Evolutionary conservation across 2,888 invertebrate species (phyloP).

Genomic region (Chironomus riparius): DNA sequence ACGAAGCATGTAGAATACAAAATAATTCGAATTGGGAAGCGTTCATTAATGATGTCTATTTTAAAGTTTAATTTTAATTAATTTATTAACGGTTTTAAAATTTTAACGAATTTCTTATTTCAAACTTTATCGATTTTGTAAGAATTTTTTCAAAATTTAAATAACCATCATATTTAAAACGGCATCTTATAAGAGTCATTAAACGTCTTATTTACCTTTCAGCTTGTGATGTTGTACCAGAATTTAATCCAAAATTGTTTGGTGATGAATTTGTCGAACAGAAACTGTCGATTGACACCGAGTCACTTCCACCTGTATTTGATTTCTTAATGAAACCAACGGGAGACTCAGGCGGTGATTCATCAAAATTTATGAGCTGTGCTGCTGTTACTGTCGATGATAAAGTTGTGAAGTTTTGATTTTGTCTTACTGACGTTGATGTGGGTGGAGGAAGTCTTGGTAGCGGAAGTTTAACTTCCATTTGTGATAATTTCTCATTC

Average conservation of each 20-base stretch:
- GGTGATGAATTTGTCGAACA: constrained; percentile 23
- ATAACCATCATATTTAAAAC: no score
- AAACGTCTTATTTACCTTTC: constrained; percentile 10
- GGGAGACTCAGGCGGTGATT: background rate
- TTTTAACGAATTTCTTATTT: no score
- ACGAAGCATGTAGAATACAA: no score
- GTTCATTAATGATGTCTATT: no score
- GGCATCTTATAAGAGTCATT: background rate
- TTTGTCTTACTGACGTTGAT: background rate
- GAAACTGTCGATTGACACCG: constrained; percentile 19
- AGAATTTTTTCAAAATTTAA: no score
- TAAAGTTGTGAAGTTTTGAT: background rate
- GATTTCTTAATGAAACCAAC: constrained; percentile 15
- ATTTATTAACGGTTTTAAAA: no score
- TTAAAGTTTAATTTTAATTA: no score
- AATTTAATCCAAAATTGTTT: constrained; percentile 2
- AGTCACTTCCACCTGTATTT: constrained; percentile 23
- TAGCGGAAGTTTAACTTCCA: constrained; percentile 4
- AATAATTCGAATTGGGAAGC: no score
- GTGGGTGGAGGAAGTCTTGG: constrained; percentile 6
- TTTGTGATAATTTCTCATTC: constrained; percentile 1
- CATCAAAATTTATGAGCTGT: constrained; percentile 17
- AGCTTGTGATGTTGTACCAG: constrained; percentile 20
- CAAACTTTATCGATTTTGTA: no score
- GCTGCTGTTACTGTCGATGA: background rate